phyloP scores from a whole-genome alignment of 2,888 invertebrate species.

The Stenchaetothrips biformis region DNA sequence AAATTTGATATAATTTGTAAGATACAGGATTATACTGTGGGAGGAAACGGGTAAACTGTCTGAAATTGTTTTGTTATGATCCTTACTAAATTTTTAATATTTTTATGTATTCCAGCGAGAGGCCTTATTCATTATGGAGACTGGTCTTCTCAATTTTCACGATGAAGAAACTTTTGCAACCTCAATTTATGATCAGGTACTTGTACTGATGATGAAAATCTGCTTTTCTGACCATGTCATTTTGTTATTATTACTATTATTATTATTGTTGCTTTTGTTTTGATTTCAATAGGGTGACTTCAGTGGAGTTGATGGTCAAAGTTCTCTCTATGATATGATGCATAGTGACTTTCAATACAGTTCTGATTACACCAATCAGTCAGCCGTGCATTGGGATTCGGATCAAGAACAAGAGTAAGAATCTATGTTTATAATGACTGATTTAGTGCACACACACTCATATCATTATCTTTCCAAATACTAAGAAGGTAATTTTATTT shows the following conservation, averaged over 20 bases:
- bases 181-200: constrained; percentile 44
- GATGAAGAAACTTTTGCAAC: constrained; percentile 51
- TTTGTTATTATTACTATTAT: background rate
- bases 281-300: constrained; percentile 33
- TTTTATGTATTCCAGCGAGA: background rate
- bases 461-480: background rate
- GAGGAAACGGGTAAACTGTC: no score
- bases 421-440: no score
- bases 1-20: no score
- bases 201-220: constrained; percentile 4
- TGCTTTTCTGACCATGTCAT: background rate
- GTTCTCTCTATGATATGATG: constrained; percentile 40
- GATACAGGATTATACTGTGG: no score
- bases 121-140: constrained; percentile 46
- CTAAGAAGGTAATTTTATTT: background rate
- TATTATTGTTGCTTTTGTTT: background rate
- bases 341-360: constrained; percentile 38
- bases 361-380: constrained; percentile 38
- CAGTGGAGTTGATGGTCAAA: constrained; percentile 35
- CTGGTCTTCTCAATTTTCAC: constrained; percentile 49
- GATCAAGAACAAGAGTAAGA: constrained; percentile 45
- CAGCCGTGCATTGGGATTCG: constrained; percentile 42
- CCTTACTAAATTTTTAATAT: background rate
- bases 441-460: background rate
- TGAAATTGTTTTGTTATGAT: no score